Percentiles rank a stretch among this genome's conserved stretches.
phyloP scores from a whole-genome alignment of 2,113 vertebrate species.

The Corydoras maculifer region DNA sequence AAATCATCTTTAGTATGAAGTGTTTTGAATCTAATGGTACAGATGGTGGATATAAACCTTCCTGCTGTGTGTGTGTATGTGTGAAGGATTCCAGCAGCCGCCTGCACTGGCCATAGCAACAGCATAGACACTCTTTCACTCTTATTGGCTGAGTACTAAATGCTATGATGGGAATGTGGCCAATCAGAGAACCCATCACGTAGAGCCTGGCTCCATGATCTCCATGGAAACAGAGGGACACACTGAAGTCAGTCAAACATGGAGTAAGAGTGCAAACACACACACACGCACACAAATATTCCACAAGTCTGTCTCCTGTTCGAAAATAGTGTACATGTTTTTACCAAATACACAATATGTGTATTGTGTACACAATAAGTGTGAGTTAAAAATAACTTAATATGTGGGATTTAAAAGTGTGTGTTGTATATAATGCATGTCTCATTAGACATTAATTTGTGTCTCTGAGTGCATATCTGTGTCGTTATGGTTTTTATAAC shows the following conservation, averaged over 20 bases:
- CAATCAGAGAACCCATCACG: slow-evolving; percentile 59
- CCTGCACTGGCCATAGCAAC: slow-evolving; percentile 66
- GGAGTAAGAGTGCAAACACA: slow-evolving; percentile 27
- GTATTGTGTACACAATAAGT: background rate
- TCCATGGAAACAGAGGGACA: slow-evolving; percentile 47
- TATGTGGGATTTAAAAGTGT: background rate
- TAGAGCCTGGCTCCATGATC: slow-evolving; percentile 48
- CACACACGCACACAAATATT: slow-evolving; percentile 22
- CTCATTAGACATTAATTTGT: background rate
- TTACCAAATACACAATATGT: background rate
- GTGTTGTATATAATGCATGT: background rate
- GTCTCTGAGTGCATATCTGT: background rate
- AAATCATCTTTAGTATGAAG: too few relatives aligned
- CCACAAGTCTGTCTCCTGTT: background rate
- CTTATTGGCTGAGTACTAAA: slow-evolving; percentile 55
- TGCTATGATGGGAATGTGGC: slow-evolving; percentile 54
- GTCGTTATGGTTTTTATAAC: background rate
- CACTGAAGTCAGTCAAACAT: slow-evolving; percentile 45
- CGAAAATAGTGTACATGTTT: background rate
- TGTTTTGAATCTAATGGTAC: too few relatives aligned
- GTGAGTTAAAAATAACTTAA: background rate
- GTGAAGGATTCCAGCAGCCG: slow-evolving; percentile 36
- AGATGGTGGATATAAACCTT: background rate
- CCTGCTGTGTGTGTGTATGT: slow-evolving; percentile 1
- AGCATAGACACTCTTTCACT: slow-evolving; percentile 46